Evolutionary conservation across 1,140 invertebrate species (phyloP), one percentile per base, ranked within the genome.

Genomic region (Paramacrobiotus metropolitanus): DNA sequence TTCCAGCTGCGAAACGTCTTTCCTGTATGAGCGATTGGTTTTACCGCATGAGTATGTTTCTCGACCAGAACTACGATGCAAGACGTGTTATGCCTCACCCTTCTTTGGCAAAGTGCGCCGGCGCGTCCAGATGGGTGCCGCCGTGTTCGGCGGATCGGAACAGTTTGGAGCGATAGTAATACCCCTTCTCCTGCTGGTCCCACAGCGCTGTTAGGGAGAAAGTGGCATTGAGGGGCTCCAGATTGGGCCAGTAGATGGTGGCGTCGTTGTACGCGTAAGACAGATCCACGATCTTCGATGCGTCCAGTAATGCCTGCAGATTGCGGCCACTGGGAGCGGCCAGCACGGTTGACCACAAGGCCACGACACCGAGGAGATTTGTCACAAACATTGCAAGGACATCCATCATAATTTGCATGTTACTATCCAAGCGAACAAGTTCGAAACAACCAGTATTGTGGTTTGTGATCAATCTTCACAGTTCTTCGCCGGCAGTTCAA

Each of bases 41-140:
- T 40, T n/a, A n/a, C n/a, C n/a, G n/a, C n/a, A n/a, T n/a, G n/a
- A 40, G 9, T 40, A 40, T 40, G 34, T 15, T n/a, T 40, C 9
- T 40, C 34, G 34, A 40, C 9, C 9, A 40, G 9, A 40, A 40
- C 9, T n/a, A 40, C 9, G 34, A 9, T 15, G 34, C 9, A 40
- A 40, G 34, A 40, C n/a, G 34, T n/a, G 34, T 15, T 40, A 61
- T 60, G 61, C 21, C 29, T 62, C n/a, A 59, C 2, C 29, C 31
- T 0, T 30, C 61, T 55, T 61, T 55, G 1, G 29, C 20, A 44
- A 68, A 68, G 48, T 68, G 67, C 2, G 63, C 44, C 30, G 67
- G 67, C 18, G 67, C 67, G 60, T 68, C 67, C 1, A 68, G 29
- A 45, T 69, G 68, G 21, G 68, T 69, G 1, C 68, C 68, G 15